A percentile compares a stretch with the other conserved stretches of the same genome.
These are phyloP conservation scores for Homarus americanus DNA, from an alignment of 1,140 invertebrate genomes.

Conservation along the genomic window DNA sequence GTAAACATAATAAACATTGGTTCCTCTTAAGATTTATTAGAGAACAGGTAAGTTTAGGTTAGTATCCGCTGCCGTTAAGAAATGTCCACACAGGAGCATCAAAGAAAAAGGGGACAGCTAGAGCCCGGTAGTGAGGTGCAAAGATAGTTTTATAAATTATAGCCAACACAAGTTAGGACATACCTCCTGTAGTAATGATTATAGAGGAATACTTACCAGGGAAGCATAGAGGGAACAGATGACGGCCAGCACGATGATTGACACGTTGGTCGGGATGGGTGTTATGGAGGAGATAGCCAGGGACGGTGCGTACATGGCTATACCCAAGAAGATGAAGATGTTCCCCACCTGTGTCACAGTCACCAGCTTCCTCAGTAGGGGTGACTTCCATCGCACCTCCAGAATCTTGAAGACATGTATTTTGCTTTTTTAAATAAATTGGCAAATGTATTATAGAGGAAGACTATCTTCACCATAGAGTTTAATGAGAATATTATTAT, in stretches of 20 bases:
- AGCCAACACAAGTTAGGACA: not conserved
- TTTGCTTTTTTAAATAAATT: too few species aligned
- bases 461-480: too few species aligned
- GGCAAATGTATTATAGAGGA: too few species aligned
- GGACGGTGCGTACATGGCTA: slow-evolving; percentile 57
- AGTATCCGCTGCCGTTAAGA: too few species aligned
- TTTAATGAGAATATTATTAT: too few species aligned
- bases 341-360: slow-evolving; percentile 33
- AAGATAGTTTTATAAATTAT: not conserved
- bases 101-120: not conserved
- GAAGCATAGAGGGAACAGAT: slow-evolving; percentile 46
- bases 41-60: too few species aligned
- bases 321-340: slow-evolving; percentile 46
- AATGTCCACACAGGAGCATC: too few species aligned
- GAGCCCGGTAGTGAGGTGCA: not conserved
- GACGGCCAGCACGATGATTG: slow-evolving; percentile 31
- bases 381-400: slow-evolving; percentile 9
- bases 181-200: not conserved
- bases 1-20: not conserved
- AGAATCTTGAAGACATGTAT: slow-evolving; percentile 2
- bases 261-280: slow-evolving; percentile 41
- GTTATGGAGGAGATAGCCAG: slow-evolving; percentile 57
- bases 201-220: slow-evolving; percentile 31
- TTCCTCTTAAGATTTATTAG: too few species aligned
- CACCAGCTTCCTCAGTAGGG: slow-evolving; percentile 9